phyloP scores from a whole-genome alignment of 2,888 invertebrate genomes.

The Trypoxylon attenuatum region DNA sequence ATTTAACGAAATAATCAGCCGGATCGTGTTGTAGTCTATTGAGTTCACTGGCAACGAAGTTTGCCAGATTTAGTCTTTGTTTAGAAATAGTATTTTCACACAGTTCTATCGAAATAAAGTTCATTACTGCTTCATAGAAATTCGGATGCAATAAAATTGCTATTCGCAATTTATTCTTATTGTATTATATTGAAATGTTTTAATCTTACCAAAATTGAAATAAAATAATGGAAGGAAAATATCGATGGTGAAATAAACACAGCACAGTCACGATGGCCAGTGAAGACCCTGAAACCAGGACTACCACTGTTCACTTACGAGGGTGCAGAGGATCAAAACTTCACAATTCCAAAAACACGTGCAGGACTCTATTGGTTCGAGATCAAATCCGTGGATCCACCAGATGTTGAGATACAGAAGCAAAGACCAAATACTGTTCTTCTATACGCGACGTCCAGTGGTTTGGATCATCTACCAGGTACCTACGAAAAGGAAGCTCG shows the following conservation, averaged over 20 bases:
- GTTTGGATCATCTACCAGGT: conserved; percentile 61
- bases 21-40: too few relatives aligned
- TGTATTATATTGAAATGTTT: too few relatives aligned
- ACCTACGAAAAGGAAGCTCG: conserved; percentile 56
- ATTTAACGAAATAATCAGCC: too few relatives aligned
- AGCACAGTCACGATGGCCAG: conserved; percentile 64
- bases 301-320: conserved; percentile 70
- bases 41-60: too few relatives aligned
- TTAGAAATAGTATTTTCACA: too few relatives aligned
- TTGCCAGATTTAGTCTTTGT: too few relatives aligned
- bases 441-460: conserved; percentile 69
- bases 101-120: too few relatives aligned
- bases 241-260: conserved; percentile 5
- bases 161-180: too few relatives aligned
- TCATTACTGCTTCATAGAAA: too few relatives aligned
- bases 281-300: conserved; percentile 69
- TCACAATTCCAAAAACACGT: conserved; percentile 68
- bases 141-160: too few relatives aligned
- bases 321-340: conserved; percentile 69
- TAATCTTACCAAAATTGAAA: too few relatives aligned
- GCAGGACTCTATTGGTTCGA: conserved; percentile 72
- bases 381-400: conserved; percentile 61
- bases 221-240: too few relatives aligned
- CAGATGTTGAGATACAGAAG: conserved; percentile 27
- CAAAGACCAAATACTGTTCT: conserved; percentile 66